These are phyloP conservation scores for Mactra quadrangularis DNA, from an alignment of 1,140 invertebrate genomes.

Conservation along the genomic window DNA sequence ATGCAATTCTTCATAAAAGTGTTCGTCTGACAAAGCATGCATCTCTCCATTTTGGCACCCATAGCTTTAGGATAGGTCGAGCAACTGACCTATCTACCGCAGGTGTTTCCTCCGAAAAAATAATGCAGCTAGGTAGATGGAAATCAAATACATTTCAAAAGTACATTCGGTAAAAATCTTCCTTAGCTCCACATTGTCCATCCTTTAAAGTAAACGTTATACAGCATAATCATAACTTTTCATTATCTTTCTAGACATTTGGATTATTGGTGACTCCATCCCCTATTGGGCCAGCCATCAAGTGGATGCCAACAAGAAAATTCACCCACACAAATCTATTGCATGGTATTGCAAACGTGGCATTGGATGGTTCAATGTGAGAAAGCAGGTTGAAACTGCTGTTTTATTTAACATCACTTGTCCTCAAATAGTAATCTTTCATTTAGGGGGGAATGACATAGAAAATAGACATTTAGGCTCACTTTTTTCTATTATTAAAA, in stretches of 20 bases:
- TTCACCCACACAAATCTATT: neutral
- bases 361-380: neutral
- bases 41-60: neutral
- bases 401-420: neutral
- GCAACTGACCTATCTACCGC: neutral
- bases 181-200: neutral
- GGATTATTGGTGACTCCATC: conserved; percentile 17
- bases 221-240: neutral
- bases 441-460: conserved; percentile 14
- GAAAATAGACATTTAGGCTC: neutral
- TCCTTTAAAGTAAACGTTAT: neutral
- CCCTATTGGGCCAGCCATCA: conserved; percentile 7
- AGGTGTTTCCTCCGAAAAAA: neutral
- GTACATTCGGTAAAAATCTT: neutral
- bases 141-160: neutral
- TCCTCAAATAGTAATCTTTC: conserved; percentile 1
- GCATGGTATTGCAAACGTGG: neutral
- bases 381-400: neutral
- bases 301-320: neutral
- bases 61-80: conserved; percentile 4
- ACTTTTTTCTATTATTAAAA: neutral
- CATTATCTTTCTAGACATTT: conserved; percentile 14
- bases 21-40: neutral
- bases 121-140: neutral
- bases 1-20: neutral